Percentiles rank a stretch among this genome's conserved stretches.
phyloP scores from a whole-genome alignment of 1,140 invertebrate species.

The Macrobrachium nipponense region DNA sequence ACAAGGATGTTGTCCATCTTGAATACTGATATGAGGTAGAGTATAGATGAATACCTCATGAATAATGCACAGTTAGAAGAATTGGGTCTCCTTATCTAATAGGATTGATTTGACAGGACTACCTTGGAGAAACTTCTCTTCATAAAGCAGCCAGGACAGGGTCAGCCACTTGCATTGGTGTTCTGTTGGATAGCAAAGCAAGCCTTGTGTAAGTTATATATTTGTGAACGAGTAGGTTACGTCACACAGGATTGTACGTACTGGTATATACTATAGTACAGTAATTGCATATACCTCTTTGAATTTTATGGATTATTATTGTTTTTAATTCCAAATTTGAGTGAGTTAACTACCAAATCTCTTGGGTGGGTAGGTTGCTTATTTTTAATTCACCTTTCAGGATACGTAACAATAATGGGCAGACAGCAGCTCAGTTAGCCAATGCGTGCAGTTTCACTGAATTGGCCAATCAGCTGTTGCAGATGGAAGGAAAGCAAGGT shows the following conservation, averaged over 20 bases:
- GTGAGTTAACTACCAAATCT: too few species aligned
- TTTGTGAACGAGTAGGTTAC: neutral
- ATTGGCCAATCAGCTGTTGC: constrained; percentile 32
- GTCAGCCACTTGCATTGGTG: constrained; percentile 25
- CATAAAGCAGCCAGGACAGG: constrained; percentile 51
- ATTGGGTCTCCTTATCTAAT: too few species aligned
- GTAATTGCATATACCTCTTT: too few species aligned
- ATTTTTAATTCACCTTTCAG: neutral
- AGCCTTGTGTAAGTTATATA: constrained; percentile 25
- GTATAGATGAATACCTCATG: too few species aligned
- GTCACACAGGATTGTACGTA: too few species aligned
- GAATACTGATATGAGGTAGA: too few species aligned
- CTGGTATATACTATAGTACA: too few species aligned
- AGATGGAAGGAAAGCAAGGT: constrained; percentile 41
- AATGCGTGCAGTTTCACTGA: constrained; percentile 38
- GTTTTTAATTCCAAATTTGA: too few species aligned
- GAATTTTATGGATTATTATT: too few species aligned
- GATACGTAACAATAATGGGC: constrained; percentile 41
- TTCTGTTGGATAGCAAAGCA: constrained; percentile 25
- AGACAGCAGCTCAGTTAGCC: constrained; percentile 47
- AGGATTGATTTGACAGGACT: constrained; percentile 17
- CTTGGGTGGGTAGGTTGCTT: too few species aligned
- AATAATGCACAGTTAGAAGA: too few species aligned
- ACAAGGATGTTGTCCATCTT: too few species aligned
- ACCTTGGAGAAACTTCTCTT: constrained; percentile 43